Base-by-base conservation (phyloP, 2,113 vertebrate genomes). In the Danio rerio region DNA sequence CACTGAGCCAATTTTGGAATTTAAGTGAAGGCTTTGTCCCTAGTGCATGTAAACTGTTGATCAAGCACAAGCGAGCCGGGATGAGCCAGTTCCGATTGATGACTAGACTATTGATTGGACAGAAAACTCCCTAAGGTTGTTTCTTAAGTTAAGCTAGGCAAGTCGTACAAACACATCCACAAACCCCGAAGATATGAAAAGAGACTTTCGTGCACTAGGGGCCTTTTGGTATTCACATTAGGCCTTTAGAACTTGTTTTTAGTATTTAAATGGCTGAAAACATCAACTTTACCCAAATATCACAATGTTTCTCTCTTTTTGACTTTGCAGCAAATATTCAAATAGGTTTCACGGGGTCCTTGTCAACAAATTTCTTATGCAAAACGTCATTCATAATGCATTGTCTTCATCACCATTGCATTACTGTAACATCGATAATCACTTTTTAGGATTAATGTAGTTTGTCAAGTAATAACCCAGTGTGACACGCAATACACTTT, bases 401-500 rank as follows among this genome's bases (percentile, higher is more conserved):
- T 87, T 88, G 85, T 88, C 87, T 82, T 83, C 43, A 73, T 74
- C 63, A 40, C 15, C 52, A 50, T 71, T 85, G 70, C 65, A 42
- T 55, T 87, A 76, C n/a, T n/a, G n/a, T n/a, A n/a, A n/a, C 82
- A 82, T 86, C 68, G 63, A 82, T 78, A 81, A 78, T 86, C 76
- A 84, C 80, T 87, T 88, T 85, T 86, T 55, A 66, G 76, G 84
- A 83, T 84, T 74, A 87, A 87, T 84, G 77, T 63, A 80, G 71
- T 87, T 87, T 79, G 47, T 75, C 82, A 79, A 75, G 79, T 78
- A 80, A 84, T 76, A 82, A 84, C 76, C 80, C 70, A 83, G 31
- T 79, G 84, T 83, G 56, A 69, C 52, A 69, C 71, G 63, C 65
- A 78, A 80, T 86, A 65, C 75, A 80, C 65, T 42, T 61, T 55